Base-by-base conservation (phyloP, 1,140 invertebrate genomes). In the Ctenoplectra terminalis region DNA sequence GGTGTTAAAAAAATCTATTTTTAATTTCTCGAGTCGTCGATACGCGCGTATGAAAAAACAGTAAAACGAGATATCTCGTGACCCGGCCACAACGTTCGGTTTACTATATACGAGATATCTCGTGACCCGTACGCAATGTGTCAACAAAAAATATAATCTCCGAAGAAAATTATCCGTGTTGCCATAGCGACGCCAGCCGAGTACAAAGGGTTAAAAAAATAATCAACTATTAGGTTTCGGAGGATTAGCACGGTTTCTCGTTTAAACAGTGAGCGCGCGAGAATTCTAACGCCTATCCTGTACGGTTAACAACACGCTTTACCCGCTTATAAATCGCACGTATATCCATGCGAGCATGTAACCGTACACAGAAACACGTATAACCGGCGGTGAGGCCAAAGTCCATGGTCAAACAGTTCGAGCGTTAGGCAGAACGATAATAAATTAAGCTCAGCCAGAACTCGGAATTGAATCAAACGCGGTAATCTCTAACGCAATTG, bases 391-490 rank as follows among this genome's bases (percentile, higher is more conserved):
- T 40, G 73, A 34, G 50, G 58, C 40, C 81, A 86, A 86, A 87
- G 63, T 82, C 86, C 63, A 29, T 77, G 54, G 48, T 50, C 81
- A 87, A 84, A 86, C 85, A 81, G 58, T 63, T 61, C 66, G 63
- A 72, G 61, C 72, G 73, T 87, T 85, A 81, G 84, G 85, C 82
- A 63, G 72, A 84, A 83, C 81, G 83, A 87, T 88, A 87, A 91
- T 91, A 91, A 90, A 91, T 91, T 90, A 90, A 86, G 81, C 88
- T 90, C 79, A 88, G 72, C 64, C 69, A 83, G 81, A 87, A 89
- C 82, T 89, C 66, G 78, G 83, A 90, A 91, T 91, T 88, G 87
- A 90, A 91, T 91, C 87, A 89, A 90, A 91, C 83, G 85, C 69
- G 81, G 78, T 90, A 90, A 90, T 90, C 90, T 90, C 84, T 76